Evolutionary conservation across 2,797 vertebrate species (phyloP), one percentile per base, ranked within the genome.

Genomic region (Malurus splendens): DNA sequence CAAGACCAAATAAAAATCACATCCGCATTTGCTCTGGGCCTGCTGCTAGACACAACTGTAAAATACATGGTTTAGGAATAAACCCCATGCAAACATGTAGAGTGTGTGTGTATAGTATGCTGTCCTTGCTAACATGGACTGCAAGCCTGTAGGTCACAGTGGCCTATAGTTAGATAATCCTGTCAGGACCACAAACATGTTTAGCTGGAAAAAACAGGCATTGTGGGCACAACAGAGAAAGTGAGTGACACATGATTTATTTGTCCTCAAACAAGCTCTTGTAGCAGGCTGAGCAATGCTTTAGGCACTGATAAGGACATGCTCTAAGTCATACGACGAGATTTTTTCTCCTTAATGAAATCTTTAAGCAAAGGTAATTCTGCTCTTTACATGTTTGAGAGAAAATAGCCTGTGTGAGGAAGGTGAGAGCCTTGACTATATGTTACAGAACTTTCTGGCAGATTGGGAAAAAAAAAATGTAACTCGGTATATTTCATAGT

Each of bases 11-110:
- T 20, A 24, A 36, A 70, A 39, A 32, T 38, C 38, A 41, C 25
- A 17, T 56, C 14, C 51, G 28, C 27, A 7, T 57, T 82, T 75
- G 28, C 36, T 2, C 20, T 30, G 81, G 23, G 25, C 16, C 16
- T 79, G 32, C 59, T 85, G 13, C 36, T 72, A 76, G 30, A n/a
- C 25, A 56, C 51, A 56, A 17, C 24, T 70, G 10, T 70, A 28
- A 55, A 82, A 57, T 42, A 14, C 0, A 2, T 22, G 14, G 36
- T 33, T 51, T 50, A 60, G 32, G 1, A 42, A 57, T 39, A 56
- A 57, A 7, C 0, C 0, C 2, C 12, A 12, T 30, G 27, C 10
- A 76, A 41, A 42, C 14, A 4, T 6, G 3, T 9, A 14, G 30
- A 18, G 8, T 36, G 16, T 44, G 42, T 44, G 42, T 24, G 9